Conservation (phyloP, 2,797 vertebrate genomes). For the Arrhamphus sclerolepis region DNA sequence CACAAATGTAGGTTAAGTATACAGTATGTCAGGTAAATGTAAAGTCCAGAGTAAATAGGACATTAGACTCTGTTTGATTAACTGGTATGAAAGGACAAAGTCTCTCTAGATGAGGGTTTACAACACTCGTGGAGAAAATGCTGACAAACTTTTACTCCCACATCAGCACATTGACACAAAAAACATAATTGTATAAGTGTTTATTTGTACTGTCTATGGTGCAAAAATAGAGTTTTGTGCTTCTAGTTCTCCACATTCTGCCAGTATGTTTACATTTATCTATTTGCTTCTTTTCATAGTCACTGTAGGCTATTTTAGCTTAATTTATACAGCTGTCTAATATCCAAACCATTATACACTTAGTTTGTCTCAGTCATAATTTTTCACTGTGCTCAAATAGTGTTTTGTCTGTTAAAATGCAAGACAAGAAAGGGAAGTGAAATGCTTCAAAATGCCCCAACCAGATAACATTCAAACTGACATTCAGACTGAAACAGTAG, state of each 20-base stretch:
- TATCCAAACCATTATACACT: too few relatives aligned
- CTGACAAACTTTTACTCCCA: constrained; percentile 37
- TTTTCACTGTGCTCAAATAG: too few relatives aligned
- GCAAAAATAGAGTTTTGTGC: not conserved
- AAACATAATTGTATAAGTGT: not conserved
- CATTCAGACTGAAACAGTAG: too few relatives aligned
- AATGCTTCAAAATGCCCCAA: too few relatives aligned
- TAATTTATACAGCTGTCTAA: not conserved
- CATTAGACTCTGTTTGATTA: constrained; percentile 77
- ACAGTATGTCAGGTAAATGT: constrained; percentile 62
- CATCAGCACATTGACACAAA: constrained; percentile 17
- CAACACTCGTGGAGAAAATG: constrained; percentile 37
- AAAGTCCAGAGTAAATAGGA: constrained; percentile 71
- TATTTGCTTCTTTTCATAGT: not conserved
- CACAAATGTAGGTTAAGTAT: constrained; percentile 58
- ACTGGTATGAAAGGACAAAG: constrained; percentile 74
- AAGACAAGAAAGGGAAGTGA: too few relatives aligned
- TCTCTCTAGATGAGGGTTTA: constrained; percentile 50
- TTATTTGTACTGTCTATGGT: not conserved
- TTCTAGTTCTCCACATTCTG: not conserved
- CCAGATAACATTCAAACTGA: too few relatives aligned
- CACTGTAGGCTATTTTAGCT: not conserved
- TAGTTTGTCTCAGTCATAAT: too few relatives aligned
- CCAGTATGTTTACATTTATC: not conserved
- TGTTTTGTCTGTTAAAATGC: too few relatives aligned